A percentile compares a stretch with the other conserved stretches of the same genome.
phyloP scores from a whole-genome alignment of 2,797 vertebrate genomes.

The Propithecus deckenii region DNA sequence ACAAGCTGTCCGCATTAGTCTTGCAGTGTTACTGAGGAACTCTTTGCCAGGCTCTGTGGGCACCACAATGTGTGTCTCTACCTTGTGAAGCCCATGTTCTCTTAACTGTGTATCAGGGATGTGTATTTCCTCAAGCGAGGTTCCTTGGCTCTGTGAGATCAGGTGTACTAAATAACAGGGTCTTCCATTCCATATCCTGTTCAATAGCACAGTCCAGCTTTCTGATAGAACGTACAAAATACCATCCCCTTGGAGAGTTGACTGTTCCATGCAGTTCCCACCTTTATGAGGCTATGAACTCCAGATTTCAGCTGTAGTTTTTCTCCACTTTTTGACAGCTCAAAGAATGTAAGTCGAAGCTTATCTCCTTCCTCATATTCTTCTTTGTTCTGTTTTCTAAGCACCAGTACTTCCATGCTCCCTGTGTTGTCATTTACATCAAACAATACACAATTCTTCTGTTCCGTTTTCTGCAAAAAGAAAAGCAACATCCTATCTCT shows the following conservation, averaged over 20 bases:
- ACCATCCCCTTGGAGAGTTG: not conserved
- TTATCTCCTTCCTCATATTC: not conserved
- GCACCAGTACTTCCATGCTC: not conserved
- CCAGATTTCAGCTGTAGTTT: slow-evolving; percentile 19
- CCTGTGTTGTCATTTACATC: not conserved
- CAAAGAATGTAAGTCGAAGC: not conserved
- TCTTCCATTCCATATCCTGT: not conserved
- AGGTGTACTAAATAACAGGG: not conserved
- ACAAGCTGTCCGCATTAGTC: not conserved
- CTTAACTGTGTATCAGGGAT: not conserved
- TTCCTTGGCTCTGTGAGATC: not conserved
- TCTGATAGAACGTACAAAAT: not conserved
- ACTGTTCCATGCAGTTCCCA: not conserved
- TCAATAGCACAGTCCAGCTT: not conserved
- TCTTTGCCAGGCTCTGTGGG: not conserved
- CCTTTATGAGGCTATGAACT: not conserved
- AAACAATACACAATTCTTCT: not conserved
- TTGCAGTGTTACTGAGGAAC: not conserved
- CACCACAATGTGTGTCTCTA: not conserved
- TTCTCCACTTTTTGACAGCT: not conserved
- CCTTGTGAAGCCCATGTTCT: not conserved
- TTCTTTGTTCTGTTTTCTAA: not conserved
- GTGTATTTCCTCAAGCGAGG: not conserved
- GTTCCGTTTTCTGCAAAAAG: slow-evolving; percentile 41
- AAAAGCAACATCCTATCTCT: not conserved